Evolutionary conservation across 2,888 invertebrate genomes (phyloP), one percentile per base, ranked within the genome.

Genomic region (Scaptomyza parva): DNA sequence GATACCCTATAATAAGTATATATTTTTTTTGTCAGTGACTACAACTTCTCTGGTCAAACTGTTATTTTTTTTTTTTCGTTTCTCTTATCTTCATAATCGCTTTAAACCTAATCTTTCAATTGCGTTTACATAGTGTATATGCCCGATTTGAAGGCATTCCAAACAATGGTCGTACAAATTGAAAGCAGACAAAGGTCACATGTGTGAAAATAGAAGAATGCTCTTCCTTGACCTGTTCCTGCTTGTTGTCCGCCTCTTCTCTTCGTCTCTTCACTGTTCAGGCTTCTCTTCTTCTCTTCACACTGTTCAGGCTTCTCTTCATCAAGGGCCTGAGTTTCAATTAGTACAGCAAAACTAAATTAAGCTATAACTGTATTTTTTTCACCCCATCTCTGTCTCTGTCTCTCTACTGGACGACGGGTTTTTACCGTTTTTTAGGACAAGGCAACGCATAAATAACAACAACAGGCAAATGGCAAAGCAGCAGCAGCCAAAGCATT

Each of bases 261-360:
- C n/a, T n/a, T n/a, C n/a, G n/a, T 14, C 2, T 9, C 1, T n/a
- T 17, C 12, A 12, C 7, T 7, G 18, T 17, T 17, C n/a, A 17
- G 12, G 28, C 18, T 26, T 9, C 28, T 28, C 57, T 54, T 60
- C 53, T n/a, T n/a, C 35, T 14, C 2, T 9, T 2, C 17, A 17
- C 12, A 12, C 7, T 7, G 18, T 17, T 17, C n/a, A 17, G 12
- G 28, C 18, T 26, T 9, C 28, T 28, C 57, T 54, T 60, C 53
- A 57, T 48, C 59, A 65, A 58, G 45, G 40, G 44, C 70, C 73
- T 18, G 52, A 76, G 70, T 78, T 85, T 85, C 86, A 85, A 82
- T 85, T 82, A 82, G 80, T 80, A 68, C 70, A 62, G 68, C 62
- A 72, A 68, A 85, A 82, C 78, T 72, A 72, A 82, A 82, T 85